Evolutionary conservation across 1,140 invertebrate genomes (phyloP), one percentile per base, ranked within the genome.

Genomic region (Trachymyrmex septentrionalis): DNA sequence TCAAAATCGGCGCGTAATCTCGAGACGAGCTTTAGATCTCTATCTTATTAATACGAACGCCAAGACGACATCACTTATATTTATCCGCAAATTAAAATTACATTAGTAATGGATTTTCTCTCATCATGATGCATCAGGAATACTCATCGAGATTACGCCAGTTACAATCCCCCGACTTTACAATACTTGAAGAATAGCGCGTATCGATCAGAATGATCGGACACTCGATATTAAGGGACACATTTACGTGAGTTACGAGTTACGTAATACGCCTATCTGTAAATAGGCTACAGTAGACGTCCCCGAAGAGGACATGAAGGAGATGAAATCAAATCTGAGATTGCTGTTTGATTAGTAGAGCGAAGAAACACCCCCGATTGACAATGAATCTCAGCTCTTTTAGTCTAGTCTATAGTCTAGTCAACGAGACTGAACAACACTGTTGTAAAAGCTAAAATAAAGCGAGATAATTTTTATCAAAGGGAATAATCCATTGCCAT

Each of bases 261-360:
- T 89, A 89, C 16, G 48, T 89, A 85, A 85, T 80, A 27, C 63
- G 57, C 53, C 55, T 24, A 24, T 59, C 85, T 81, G 69, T 55
- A 38, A 86, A 59, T 72, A 50, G 24, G 21, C 27, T 50, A 44
- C 55, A 34, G 73, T 19, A 73, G 69, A 38, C n/a, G 53, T 48
- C 55, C 27, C 67, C 12, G 19, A 38, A 9, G 38, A 84, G n/a
- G 9, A 61, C 50, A 48, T 9, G 21, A 73, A 10, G 9, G 48
- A 82, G 67, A 48, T 57, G 24, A 59, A 72, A 61, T 66, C 34
- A 19, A 59, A 59, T 38, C 27, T 48, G 69, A n/a, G 44, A 48
- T 82, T 48, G 27, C 9, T 53, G n/a, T 80, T 80, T 55, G 57
- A 63, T 77, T 77, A 77, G 38, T 77, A 30, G 30, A 38, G n/a